A percentile compares a stretch with the other conserved stretches of the same genome.
Evolutionary conservation across 2,888 invertebrate species (phyloP).

Genomic region (Chesias legatella): DNA sequence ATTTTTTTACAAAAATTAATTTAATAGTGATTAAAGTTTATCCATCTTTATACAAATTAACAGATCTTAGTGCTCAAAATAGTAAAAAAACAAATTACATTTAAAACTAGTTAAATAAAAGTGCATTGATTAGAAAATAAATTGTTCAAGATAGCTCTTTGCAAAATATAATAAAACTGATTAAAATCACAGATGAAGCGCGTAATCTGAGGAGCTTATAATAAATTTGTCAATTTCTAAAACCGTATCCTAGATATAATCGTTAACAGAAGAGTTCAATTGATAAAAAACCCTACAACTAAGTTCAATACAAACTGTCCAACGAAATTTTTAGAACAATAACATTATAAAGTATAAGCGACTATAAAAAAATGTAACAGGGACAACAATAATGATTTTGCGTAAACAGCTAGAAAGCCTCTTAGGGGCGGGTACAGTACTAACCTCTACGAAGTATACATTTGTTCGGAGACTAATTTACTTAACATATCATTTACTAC

Average conservation of each 20-base stretch:
- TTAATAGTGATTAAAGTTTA: slow-evolving; percentile 60
- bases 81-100: slow-evolving; percentile 64
- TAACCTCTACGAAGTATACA: slow-evolving; percentile 12
- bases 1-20: slow-evolving; percentile 45
- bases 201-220: slow-evolving; percentile 66
- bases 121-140: slow-evolving; percentile 67
- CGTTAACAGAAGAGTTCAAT: slow-evolving; percentile 32
- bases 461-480: slow-evolving; percentile 12
- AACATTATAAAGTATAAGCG: slow-evolving; percentile 45
- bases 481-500: slow-evolving; percentile 13
- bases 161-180: slow-evolving; percentile 61
- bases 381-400: slow-evolving; percentile 34
- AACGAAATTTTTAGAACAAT: slow-evolving; percentile 45
- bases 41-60: slow-evolving; percentile 73
- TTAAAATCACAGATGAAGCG: slow-evolving; percentile 74
- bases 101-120: slow-evolving; percentile 74
- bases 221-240: slow-evolving; percentile 33
- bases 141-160: slow-evolving; percentile 69
- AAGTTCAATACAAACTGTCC: slow-evolving; percentile 48
- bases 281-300: slow-evolving; percentile 40
- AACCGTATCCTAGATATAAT: slow-evolving; percentile 14
- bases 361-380: slow-evolving; percentile 37
- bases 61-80: slow-evolving; percentile 77
- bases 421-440: slow-evolving; percentile 10
- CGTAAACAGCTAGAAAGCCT: slow-evolving; percentile 22